Evolutionary conservation across 2,888 invertebrate species (phyloP).

Genomic region (Lymantria dispar): DNA sequence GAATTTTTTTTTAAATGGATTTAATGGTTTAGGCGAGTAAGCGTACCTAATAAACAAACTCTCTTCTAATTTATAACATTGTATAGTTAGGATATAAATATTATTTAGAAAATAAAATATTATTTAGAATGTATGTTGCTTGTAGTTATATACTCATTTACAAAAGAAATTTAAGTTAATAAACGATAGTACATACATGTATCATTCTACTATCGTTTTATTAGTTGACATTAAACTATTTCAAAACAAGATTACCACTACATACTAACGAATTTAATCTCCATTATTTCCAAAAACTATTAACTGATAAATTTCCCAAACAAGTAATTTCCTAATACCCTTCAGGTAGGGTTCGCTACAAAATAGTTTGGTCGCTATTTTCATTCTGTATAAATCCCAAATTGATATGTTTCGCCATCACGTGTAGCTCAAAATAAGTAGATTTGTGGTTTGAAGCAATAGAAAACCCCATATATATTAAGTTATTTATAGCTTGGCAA

Average conservation of each 20-base stretch:
- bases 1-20: too few species aligned
- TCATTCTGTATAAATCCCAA: slow-evolving; percentile 40
- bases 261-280: neutral
- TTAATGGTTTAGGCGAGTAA: too few species aligned
- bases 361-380: slow-evolving; percentile 27
- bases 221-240: neutral
- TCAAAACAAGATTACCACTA: neutral
- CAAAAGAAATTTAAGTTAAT: too few species aligned
- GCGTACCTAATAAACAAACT: too few species aligned
- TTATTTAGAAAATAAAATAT: too few species aligned
- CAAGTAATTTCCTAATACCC: slow-evolving; percentile 3
- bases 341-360: slow-evolving; percentile 23
- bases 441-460: slow-evolving; percentile 68
- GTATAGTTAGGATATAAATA: too few species aligned
- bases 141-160: too few species aligned
- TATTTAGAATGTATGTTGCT: too few species aligned
- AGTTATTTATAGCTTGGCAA: slow-evolving; percentile 55
- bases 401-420: slow-evolving; percentile 65
- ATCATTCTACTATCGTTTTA: too few species aligned
- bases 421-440: slow-evolving; percentile 63
- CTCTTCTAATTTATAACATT: too few species aligned
- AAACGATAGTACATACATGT: too few species aligned
- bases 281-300: slow-evolving; percentile 1
- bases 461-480: slow-evolving; percentile 60
- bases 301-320: neutral